A percentile compares a stretch with the other conserved stretches of the same genome.
Conservation (phyloP, 1,140 invertebrate species). For the Heliothis virescens region DNA sequence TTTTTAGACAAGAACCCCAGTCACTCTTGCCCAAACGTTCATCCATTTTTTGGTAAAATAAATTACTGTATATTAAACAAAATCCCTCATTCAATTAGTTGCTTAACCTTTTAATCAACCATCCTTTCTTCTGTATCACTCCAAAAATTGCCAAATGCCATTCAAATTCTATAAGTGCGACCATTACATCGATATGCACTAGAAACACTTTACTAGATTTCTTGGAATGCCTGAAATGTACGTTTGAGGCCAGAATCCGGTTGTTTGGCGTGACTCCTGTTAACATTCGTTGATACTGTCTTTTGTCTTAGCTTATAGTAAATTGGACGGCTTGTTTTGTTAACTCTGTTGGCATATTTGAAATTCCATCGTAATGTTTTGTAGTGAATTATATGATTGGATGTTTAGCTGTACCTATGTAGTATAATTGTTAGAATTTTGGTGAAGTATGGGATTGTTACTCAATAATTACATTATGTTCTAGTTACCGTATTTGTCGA, state of each 20-base stretch:
- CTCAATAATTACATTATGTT: no score
- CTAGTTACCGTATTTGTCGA: no score
- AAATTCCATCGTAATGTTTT: background rate
- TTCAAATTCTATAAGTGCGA: background rate
- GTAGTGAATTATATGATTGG: background rate
- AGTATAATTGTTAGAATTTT: background rate
- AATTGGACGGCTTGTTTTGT: constrained; percentile 5
- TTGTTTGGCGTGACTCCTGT: background rate
- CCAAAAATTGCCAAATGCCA: background rate
- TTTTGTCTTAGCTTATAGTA: constrained; percentile 17
- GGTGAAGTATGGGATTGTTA: background rate
- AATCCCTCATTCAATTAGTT: no score
- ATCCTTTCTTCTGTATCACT: background rate
- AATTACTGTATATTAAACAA: no score
- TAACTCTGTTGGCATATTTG: constrained; percentile 4
- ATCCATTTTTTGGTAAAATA: no score
- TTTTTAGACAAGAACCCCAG: no score
- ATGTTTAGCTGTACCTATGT: background rate
- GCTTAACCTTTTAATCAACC: no score
- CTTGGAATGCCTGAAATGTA: constrained; percentile 21
- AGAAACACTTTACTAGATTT: background rate
- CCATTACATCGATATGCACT: constrained; percentile 1
- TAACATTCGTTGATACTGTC: constrained; percentile 26
- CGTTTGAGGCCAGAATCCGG: constrained; percentile 26
- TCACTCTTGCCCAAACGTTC: no score